Base-by-base conservation (phyloP, 2,797 vertebrate genomes). In the Garrulus glandarius region DNA sequence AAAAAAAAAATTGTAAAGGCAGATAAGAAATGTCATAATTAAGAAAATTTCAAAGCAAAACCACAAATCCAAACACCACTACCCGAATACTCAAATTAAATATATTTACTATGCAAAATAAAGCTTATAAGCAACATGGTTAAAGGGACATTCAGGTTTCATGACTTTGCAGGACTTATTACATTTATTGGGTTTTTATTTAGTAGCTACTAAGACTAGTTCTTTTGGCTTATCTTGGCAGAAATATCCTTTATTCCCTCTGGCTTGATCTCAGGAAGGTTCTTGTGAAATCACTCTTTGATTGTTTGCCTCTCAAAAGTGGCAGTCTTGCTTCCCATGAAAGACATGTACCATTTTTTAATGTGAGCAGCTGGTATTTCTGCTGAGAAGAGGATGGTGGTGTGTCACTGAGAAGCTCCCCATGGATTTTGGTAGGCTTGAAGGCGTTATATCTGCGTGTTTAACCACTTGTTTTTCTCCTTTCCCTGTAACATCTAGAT, bases 331-430 rank as follows among this genome's bases (percentile, higher is more conserved):
- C 29, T 77, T 52, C 18, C 59, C 4, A 4, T 52, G 15, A 69
- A 72, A 79, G 37, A 64, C 52, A 44, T 5, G 5, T 9, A 19
- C 0, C 0, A 3, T 56, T 75, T 79, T 79, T n/a, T 24, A 55
- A 26, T 6, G 11, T 30, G 41, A 50, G 20, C 17, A 64, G 2
- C 5, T 53, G 37, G 7, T 52, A 12, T 71, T 63, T 79, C 37
- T 68, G 13, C 44, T 79, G 24, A 59, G 67, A 60, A 75, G 18
- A 65, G 14, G 5, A 29, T 16, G 18, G 12, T n/a, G n/a, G 15
- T 39, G 10, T 2, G 1, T 19, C 46, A 41, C 15, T 34, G 14
- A 76, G 71, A 52, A 76, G 13, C 6, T 72, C 4, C 37, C 10
- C 11, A 19, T 37, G 30, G 27, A 5, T 24, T 59, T 29, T 57